Evolutionary conservation across 92 coral and sea anemone genomes (phyloP).

Genomic region (Bergia sp.): DNA sequence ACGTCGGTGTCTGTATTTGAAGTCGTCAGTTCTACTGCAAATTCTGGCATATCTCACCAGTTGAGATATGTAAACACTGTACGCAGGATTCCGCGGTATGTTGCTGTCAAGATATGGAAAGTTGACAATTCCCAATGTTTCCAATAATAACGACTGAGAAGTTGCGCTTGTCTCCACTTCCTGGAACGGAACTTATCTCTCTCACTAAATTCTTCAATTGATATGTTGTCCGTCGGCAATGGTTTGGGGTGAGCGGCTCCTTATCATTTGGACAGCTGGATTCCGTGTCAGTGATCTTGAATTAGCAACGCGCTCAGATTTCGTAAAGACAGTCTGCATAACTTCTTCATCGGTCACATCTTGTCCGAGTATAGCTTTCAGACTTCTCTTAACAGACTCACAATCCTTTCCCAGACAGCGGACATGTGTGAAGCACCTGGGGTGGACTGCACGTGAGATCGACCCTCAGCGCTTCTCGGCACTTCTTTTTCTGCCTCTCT

Average conservation of each 20-base stretch:
- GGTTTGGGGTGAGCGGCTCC: conserved; percentile 49
- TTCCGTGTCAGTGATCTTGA: conserved; percentile 62
- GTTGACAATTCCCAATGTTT: too few relatives aligned
- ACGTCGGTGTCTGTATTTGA: too few relatives aligned
- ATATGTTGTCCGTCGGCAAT: conserved; percentile 51
- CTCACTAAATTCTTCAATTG: conserved; percentile 48
- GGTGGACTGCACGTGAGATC: conserved; percentile 61
- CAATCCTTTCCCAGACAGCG: conserved; percentile 74
- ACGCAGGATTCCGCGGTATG: too few relatives aligned
- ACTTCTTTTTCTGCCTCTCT: conserved; percentile 64
- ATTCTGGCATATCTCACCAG: too few relatives aligned
- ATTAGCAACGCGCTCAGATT: conserved; percentile 67
- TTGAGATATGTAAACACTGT: too few relatives aligned
- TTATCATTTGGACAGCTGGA: conserved; percentile 45
- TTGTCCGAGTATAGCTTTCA: conserved; percentile 58
- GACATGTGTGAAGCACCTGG: conserved; percentile 72
- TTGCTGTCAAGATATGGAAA: too few relatives aligned
- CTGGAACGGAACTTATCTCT: conserved; percentile 52
- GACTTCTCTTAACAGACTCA: conserved; percentile 60
- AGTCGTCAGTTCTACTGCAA: too few relatives aligned
- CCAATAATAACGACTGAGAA: not conserved
- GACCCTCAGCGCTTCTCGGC: conserved; percentile 60
- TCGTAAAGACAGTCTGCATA: conserved; percentile 60
- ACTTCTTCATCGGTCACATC: conserved; percentile 57
- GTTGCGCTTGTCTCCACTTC: conserved; percentile 63